Conservation (phyloP, 2,888 invertebrate genomes). For the Hemaris fuciformis region DNA sequence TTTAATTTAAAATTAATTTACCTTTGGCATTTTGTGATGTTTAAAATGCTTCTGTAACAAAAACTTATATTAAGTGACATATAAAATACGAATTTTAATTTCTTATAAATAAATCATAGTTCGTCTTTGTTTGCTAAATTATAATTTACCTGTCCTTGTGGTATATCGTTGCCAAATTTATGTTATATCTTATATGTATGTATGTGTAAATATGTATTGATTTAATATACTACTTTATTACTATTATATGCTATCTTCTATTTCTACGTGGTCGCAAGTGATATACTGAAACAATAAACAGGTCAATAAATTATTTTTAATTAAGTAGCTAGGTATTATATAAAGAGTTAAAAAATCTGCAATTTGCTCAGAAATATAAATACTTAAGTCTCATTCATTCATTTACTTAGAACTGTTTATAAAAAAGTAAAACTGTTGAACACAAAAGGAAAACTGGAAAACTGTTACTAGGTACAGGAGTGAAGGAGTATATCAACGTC, state of each 20-base stretch:
- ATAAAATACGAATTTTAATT: not conserved
- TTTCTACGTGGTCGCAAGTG: not conserved
- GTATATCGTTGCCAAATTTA: not conserved
- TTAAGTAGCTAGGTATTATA: too few relatives aligned
- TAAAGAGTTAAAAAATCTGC: too few relatives aligned
- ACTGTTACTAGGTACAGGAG: too few relatives aligned
- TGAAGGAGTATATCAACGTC: too few relatives aligned
- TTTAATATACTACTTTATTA: not conserved
- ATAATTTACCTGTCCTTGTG: not conserved
- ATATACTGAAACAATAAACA: constrained; percentile 8
- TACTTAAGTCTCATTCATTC: too few relatives aligned
- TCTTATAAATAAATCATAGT: not conserved
- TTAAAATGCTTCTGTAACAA: constrained; percentile 5
- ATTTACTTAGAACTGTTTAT: too few relatives aligned
- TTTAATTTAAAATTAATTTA: not conserved
- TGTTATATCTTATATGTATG: not conserved
- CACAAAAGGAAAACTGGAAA: too few relatives aligned
- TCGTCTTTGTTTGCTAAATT: constrained; percentile 14
- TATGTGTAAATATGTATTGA: not conserved
- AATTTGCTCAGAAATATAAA: too few relatives aligned
- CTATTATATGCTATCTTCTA: constrained; percentile 2
- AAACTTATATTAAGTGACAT: not conserved
- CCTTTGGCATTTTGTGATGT: not conserved
- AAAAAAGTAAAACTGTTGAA: too few relatives aligned
- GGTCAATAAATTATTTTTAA: not conserved